Percentiles rank a stretch among this genome's conserved stretches.
These are phyloP conservation scores for Anguilla obscura DNA, from an alignment of 2,797 vertebrate genomes.

Conservation along the genomic window DNA sequence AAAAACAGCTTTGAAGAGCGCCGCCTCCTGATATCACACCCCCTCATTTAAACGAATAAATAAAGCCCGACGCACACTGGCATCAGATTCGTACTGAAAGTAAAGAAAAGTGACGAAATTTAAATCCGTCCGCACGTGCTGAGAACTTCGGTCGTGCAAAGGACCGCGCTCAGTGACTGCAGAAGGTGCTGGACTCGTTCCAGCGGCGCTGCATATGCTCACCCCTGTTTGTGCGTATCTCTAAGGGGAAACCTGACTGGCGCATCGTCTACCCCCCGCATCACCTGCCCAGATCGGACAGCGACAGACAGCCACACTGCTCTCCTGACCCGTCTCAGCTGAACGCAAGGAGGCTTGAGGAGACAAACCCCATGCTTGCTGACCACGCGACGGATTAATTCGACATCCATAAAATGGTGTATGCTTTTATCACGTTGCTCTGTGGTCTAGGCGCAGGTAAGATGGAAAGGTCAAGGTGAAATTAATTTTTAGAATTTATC, in stretches of 20 bases:
- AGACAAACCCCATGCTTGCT: conserved; percentile 6
- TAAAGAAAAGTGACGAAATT: too few species aligned
- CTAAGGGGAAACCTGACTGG: not conserved
- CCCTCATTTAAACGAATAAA: not conserved
- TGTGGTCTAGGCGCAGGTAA: conserved; percentile 32
- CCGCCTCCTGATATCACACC: conserved; percentile 27
- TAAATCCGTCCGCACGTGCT: not conserved
- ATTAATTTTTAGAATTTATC: not conserved
- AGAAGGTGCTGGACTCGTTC: not conserved
- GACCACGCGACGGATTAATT: conserved; percentile 20
- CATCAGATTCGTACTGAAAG: not conserved
- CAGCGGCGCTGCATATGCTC: not conserved
- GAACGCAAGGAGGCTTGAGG: conserved; percentile 7
- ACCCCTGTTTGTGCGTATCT: not conserved
- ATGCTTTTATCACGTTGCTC: conserved; percentile 22
- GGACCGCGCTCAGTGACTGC: not conserved
- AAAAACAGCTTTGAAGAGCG: conserved; percentile 20
- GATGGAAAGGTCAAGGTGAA: not conserved
- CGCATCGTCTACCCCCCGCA: not conserved
- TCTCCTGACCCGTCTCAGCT: not conserved
- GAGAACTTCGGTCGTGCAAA: not conserved
- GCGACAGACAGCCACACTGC: not conserved
- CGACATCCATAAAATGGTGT: conserved; percentile 23
- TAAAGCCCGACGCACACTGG: not conserved
- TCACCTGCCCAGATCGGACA: conserved; percentile 19